Evolutionary conservation across 1,140 invertebrate genomes (phyloP), one percentile per base, ranked within the genome.

Genomic region (Leptinotarsa defecta): DNA sequence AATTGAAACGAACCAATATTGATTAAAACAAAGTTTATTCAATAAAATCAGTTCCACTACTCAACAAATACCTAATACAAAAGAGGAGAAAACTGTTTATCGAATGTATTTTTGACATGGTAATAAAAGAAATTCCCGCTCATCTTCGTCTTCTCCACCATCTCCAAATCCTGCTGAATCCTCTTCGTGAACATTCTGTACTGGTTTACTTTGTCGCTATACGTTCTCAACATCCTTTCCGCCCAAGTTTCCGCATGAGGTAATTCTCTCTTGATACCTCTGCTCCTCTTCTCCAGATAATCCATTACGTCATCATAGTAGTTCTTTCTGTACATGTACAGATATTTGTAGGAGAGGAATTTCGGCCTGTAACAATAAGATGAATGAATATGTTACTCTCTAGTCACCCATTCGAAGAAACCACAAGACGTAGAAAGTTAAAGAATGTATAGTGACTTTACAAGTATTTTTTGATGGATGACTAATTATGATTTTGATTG

Each of bases 221-320:
- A 93, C 0, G 91, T 92, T 69, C 93, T 88, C 43, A 95, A 87
- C 22, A 91, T 90, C 27, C 94, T 89, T 85, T 95, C 94, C 34
- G 91, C 91, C 94, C 94, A 95, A 62, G 93, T 94, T 84, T 94
- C 91, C 3, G 94, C 89, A 65, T 90, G 88, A 2, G 94, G 94
- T 48, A 89, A 88, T 73, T 94, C 93, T 19, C 91, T 88, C 1
- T 86, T 85, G 3, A 92, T 83, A 2, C 94, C 94, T 77, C 88
- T 88, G 81, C 91, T 90, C 71, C 92, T 89, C 81, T 91, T 90
- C 82, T 95, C 91, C 85, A 95, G 86, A 85, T 92, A 95, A 79
- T 92, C 91, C 81, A 95, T 94, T 52, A 94, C 90, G 81, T 95
- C 93, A 82, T 95, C 90, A 84, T 95, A 95, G 85, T 95, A 95